Conservation (phyloP, 2,797 vertebrate species). For the Clarias laeviceps region DNA sequence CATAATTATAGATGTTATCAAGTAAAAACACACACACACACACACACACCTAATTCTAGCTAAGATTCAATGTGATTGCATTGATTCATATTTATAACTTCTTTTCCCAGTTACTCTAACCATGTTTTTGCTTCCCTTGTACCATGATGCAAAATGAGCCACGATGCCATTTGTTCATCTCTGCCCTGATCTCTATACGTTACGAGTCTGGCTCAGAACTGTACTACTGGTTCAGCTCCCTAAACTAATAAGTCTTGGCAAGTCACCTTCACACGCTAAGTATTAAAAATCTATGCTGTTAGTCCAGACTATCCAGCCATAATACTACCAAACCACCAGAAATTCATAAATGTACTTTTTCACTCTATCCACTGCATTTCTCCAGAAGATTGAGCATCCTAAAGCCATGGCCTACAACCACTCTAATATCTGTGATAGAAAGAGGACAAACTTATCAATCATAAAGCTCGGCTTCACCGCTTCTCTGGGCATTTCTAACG, state of each 20-base stretch:
- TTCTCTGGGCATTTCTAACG: constrained; percentile 47
- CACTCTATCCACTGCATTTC: not conserved
- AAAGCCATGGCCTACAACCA: constrained; percentile 1
- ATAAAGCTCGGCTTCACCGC: constrained; percentile 37
- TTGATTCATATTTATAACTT: not conserved
- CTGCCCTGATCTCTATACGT: not conserved
- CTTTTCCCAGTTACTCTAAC: not conserved
- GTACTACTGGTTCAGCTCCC: not conserved
- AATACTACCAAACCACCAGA: not conserved
- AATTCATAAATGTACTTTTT: not conserved
- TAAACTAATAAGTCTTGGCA: not conserved
- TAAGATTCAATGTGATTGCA: not conserved
- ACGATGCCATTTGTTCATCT: not conserved
- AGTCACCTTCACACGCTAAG: not conserved
- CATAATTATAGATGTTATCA: not conserved
- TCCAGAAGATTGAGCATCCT: not conserved
- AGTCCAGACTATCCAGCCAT: not conserved
- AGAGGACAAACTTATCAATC: constrained; percentile 52
- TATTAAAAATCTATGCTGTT: not conserved
- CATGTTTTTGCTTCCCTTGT: not conserved
- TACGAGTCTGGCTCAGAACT: not conserved
- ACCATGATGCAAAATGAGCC: not conserved
- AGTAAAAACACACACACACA: not conserved
- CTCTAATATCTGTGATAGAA: not conserved
- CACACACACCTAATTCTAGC: not conserved